Conservation (phyloP, 2,113 vertebrate species). For the Paramormyrops kingsleyae region DNA sequence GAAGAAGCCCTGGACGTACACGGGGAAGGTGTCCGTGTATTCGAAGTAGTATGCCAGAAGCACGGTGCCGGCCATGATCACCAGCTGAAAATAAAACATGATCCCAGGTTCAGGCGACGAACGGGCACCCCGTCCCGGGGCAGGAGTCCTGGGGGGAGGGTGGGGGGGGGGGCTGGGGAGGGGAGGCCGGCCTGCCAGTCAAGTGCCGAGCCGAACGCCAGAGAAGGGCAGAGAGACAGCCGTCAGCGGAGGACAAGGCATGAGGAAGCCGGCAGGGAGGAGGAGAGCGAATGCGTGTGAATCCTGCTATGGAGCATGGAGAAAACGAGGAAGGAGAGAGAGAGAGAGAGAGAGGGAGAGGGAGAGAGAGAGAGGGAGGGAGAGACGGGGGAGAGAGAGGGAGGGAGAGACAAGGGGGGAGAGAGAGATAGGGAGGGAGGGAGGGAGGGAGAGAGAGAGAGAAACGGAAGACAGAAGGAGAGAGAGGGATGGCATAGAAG, state of each 20-base stretch:
- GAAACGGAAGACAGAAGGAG: background rate
- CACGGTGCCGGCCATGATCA: slow-evolving; percentile 78
- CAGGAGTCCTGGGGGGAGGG: slow-evolving; percentile 24
- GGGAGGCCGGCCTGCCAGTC: background rate
- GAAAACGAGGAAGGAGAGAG: slow-evolving; percentile 16
- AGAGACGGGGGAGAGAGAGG: background rate
- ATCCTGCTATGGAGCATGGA: background rate
- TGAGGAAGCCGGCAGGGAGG: slow-evolving; percentile 23
- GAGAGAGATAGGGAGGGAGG: slow-evolving; percentile 3
- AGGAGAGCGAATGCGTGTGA: slow-evolving; percentile 36
- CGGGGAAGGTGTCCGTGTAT: slow-evolving; percentile 75
- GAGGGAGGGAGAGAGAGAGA: background rate
- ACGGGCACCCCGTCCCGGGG: slow-evolving; percentile 25
- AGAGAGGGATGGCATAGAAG: slow-evolving; percentile 19
- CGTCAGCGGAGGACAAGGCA: slow-evolving; percentile 26
- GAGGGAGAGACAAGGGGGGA: background rate
- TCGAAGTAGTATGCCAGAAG: slow-evolving; percentile 79
- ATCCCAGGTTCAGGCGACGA: slow-evolving; percentile 45
- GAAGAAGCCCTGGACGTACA: slow-evolving; percentile 78
- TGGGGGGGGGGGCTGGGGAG: background rate
- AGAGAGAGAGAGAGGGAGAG: background rate
- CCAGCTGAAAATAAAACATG: slow-evolving; percentile 81
- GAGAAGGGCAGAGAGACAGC: slow-evolving; percentile 1
- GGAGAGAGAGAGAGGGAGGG: too few species aligned
- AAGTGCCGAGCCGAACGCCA: background rate